Conservation (phyloP, 2,888 invertebrate species). For the Sepiola atlantica region DNA sequence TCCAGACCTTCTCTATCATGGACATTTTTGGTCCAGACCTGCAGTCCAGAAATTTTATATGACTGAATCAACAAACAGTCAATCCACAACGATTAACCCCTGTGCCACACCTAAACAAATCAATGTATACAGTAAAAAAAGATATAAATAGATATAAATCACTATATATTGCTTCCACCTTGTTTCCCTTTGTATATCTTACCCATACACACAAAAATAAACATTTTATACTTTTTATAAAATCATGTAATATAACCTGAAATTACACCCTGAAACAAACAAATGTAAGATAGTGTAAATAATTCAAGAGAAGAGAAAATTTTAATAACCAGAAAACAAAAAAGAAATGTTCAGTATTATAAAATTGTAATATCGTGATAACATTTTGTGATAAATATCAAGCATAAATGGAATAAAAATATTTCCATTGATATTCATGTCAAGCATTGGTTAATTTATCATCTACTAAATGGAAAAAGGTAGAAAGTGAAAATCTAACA, state of each 20-base stretch:
- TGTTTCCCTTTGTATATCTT: neutral
- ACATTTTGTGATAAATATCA: neutral
- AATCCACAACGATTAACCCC: neutral
- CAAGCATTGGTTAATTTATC: neutral
- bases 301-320: neutral
- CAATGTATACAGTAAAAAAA: neutral
- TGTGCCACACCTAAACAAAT: neutral
- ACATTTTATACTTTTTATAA: neutral
- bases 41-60: neutral
- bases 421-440: neutral
- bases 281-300: neutral
- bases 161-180: neutral
- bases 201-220: neutral
- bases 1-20: neutral
- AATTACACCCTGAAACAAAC: neutral
- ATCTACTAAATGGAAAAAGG: neutral
- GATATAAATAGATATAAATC: conserved; percentile 14
- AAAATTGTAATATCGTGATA: neutral
- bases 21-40: neutral
- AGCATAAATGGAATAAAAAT: neutral
- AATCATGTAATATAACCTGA: neutral
- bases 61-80: neutral
- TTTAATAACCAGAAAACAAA: neutral
- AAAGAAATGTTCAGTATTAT: too few relatives aligned
- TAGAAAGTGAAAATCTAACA: neutral